These are phyloP conservation scores for Acrobasis consociella DNA, from an alignment of 2,888 invertebrate genomes.

Conservation along the genomic window DNA sequence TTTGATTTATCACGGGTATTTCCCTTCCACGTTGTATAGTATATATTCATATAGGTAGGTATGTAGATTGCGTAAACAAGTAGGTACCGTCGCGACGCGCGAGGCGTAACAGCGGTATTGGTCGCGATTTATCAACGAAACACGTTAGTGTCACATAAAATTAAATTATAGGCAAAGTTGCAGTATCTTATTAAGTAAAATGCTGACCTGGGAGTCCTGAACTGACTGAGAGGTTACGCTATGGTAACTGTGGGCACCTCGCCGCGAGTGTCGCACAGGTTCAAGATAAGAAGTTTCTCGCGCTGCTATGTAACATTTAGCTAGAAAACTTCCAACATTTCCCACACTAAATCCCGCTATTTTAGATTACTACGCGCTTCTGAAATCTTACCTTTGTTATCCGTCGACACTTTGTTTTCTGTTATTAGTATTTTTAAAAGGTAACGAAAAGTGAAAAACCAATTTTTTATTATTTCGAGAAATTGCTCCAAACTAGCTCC, in stretches of 20 bases:
- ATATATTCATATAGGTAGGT: neutral
- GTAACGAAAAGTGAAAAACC: no score
- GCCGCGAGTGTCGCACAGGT: neutral
- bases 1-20: no score
- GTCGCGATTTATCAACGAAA: slow-evolving; percentile 44
- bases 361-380: neutral
- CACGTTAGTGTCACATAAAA: slow-evolving; percentile 61
- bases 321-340: neutral
- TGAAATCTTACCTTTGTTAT: no score
- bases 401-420: no score
- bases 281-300: neutral
- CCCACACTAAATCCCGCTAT: neutral
- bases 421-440: no score
- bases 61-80: slow-evolving; percentile 20
- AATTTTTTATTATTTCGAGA: no score
- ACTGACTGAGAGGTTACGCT: slow-evolving; percentile 11
- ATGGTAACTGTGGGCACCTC: neutral
- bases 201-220: slow-evolving; percentile 42
- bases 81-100: no score
- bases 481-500: no score
- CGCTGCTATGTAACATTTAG: neutral
- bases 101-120: slow-evolving; percentile 23
- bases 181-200: slow-evolving; percentile 44
- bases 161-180: slow-evolving; percentile 58
- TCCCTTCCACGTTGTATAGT: no score